Evolutionary conservation across 2,797 vertebrate genomes (phyloP).

Genomic region (Nannoperca obscura): DNA sequence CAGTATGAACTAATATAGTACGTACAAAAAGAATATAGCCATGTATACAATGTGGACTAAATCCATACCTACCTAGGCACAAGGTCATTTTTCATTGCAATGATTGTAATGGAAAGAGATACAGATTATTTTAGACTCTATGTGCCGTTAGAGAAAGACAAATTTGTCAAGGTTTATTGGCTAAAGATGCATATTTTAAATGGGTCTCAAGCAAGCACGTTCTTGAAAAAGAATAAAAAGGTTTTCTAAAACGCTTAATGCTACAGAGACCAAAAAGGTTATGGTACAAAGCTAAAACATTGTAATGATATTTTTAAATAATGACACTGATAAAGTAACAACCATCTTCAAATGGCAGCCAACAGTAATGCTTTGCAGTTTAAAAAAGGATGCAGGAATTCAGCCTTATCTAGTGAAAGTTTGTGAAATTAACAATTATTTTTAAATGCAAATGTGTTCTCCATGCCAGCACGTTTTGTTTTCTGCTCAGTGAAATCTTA

Average conservation of each 20-base stretch:
- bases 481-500: background rate
- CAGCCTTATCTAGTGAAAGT: background rate
- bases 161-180: background rate
- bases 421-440: background rate
- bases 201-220: background rate
- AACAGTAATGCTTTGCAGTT: too few relatives aligned
- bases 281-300: too few relatives aligned
- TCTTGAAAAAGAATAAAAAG: background rate
- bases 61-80: background rate
- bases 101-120: background rate
- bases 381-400: background rate
- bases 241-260: background rate
- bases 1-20: background rate
- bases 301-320: too few relatives aligned
- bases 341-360: too few relatives aligned
- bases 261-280: background rate
- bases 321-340: too few relatives aligned
- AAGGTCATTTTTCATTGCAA: background rate
- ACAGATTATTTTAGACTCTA: background rate
- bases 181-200: slow-evolving; percentile 2
- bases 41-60: background rate
- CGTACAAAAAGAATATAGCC: background rate
- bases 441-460: background rate
- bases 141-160: background rate
- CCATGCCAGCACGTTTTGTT: background rate